These are phyloP conservation scores for Phataginus tetradactyla DNA, from an alignment of 2,797 vertebrate species.

Conservation along the genomic window DNA sequence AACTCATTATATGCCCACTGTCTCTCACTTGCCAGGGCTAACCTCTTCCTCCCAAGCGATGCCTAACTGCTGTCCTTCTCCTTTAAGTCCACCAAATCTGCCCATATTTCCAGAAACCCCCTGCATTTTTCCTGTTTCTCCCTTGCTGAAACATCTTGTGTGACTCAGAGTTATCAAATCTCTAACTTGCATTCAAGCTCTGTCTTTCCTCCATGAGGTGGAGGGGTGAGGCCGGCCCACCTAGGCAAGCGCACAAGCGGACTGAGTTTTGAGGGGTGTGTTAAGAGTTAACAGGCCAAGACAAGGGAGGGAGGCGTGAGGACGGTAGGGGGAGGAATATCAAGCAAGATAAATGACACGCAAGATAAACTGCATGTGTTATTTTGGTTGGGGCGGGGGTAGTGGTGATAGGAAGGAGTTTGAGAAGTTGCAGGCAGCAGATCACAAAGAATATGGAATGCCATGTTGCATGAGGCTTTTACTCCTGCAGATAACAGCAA, in stretches of 20 bases:
- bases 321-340: not conserved
- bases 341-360: conserved; percentile 21
- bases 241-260: not conserved
- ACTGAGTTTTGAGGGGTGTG: not conserved
- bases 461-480: not conserved
- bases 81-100: not conserved
- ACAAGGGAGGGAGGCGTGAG: not conserved
- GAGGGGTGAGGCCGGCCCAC: not conserved
- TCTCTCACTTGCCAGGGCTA: not conserved
- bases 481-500: not conserved
- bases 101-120: not conserved
- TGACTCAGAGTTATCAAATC: not conserved
- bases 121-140: conserved; percentile 27
- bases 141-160: not conserved
- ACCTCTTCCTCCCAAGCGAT: not conserved
- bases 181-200: not conserved
- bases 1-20: not conserved
- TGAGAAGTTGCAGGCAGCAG: conserved; percentile 66
- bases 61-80: not conserved
- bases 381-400: not conserved
- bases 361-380: conserved; percentile 26
- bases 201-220: not conserved
- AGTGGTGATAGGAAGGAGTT: not conserved
- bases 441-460: conserved; percentile 44
- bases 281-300: conserved; percentile 41